A percentile compares a stretch with the other conserved stretches of the same genome.
phyloP scores from a whole-genome alignment of 2,797 vertebrate species.

The Xiphophorus birchmanni region DNA sequence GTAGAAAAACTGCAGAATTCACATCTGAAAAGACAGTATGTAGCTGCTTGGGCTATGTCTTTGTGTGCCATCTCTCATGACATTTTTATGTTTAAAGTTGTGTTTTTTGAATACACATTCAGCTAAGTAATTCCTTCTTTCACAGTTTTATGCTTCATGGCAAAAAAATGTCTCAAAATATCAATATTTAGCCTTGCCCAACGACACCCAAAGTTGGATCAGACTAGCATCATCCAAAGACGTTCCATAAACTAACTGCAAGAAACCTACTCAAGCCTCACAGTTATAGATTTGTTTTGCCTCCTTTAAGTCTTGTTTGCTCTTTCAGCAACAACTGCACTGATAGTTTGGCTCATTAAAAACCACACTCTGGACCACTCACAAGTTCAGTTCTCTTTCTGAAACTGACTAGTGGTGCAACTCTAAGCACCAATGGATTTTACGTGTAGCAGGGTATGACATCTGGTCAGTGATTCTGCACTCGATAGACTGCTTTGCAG shows the following conservation, averaged over 20 bases:
- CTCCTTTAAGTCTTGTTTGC: not conserved
- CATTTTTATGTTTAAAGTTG: not conserved
- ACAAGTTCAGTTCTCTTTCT: not conserved
- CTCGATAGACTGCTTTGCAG: not conserved
- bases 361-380: not conserved
- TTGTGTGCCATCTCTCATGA: not conserved
- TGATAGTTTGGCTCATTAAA: not conserved
- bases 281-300: not conserved
- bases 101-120: not conserved
- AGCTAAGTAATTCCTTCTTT: not conserved
- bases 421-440: slow-evolving; percentile 21
- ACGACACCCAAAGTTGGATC: not conserved
- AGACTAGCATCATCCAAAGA: not conserved
- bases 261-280: not conserved
- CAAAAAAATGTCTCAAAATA: not conserved
- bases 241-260: not conserved
- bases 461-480: slow-evolving; percentile 2
- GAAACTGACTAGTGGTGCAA: not conserved
- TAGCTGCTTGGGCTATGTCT: not conserved
- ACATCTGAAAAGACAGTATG: not conserved
- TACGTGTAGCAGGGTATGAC: not conserved
- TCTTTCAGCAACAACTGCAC: slow-evolving; percentile 12
- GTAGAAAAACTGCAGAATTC: not conserved
- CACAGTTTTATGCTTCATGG: not conserved
- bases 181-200: not conserved